phyloP scores from a whole-genome alignment of 2,113 vertebrate genomes.

The Megatriorchis doriae region DNA sequence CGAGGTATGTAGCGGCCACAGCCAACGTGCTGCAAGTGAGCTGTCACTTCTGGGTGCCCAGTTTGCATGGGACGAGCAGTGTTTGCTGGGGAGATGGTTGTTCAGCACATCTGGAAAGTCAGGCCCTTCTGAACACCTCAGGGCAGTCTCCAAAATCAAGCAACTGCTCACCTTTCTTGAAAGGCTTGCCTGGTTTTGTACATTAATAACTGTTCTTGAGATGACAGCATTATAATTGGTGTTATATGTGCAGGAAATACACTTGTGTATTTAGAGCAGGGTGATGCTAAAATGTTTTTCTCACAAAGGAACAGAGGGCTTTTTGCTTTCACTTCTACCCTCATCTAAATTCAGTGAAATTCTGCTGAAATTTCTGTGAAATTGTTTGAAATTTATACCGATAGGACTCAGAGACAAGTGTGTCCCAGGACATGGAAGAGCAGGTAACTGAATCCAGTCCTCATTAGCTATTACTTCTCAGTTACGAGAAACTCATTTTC shows the following conservation, averaged over 20 bases:
- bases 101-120: background rate
- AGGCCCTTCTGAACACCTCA: background rate
- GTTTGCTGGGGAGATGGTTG: too few relatives aligned
- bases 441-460: background rate
- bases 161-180: background rate
- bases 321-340: background rate
- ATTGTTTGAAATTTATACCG: background rate
- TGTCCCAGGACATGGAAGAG: background rate
- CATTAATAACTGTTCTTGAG: background rate
- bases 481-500: background rate
- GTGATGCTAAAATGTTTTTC: background rate
- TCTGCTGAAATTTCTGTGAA: background rate
- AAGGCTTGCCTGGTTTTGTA: background rate
- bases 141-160: background rate
- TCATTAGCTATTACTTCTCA: background rate
- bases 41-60: background rate
- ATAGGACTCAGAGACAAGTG: background rate
- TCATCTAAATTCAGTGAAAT: background rate
- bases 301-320: fast-evolving
- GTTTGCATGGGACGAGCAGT: fast-evolving
- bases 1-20: background rate
- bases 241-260: background rate
- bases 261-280: background rate
- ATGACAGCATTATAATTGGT: background rate
- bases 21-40: background rate